Conservation (phyloP, 2,113 vertebrate species). For the Microtus ochrogaster region DNA sequence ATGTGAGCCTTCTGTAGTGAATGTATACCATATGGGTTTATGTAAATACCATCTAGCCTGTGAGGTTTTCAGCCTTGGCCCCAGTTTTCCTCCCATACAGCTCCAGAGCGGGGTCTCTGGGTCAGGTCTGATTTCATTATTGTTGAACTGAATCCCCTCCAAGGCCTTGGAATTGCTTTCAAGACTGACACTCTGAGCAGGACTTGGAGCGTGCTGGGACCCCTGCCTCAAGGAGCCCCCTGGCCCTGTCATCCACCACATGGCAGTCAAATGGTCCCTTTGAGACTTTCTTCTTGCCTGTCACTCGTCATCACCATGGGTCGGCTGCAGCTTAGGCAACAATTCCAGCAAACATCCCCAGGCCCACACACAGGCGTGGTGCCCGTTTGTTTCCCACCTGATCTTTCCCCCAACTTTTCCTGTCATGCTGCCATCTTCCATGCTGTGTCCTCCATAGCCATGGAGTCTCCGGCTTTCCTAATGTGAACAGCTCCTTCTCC, state of each 20-base stretch:
- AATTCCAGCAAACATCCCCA: not conserved
- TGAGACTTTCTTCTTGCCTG: too few relatives aligned
- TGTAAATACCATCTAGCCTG: not conserved
- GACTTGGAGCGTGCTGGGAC: not conserved
- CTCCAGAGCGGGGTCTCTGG: not conserved
- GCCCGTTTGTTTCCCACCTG: not conserved
- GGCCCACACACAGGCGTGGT: not conserved
- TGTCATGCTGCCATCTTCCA: not conserved
- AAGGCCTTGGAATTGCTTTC: not conserved
- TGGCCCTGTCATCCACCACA: not conserved
- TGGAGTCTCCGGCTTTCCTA: not conserved
- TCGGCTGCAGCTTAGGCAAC: not conserved
- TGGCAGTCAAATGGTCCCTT: not conserved
- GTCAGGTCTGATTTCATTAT: not conserved
- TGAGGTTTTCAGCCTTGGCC: not conserved
- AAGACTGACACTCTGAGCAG: not conserved
- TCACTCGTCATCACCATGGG: not conserved
- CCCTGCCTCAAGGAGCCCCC: not conserved
- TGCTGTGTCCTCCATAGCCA: not conserved
- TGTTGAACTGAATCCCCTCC: not conserved
- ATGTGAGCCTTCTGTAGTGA: not conserved
- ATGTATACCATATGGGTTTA: not conserved
- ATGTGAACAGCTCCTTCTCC: too few relatives aligned
- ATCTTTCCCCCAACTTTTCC: not conserved
- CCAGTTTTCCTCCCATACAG: not conserved